phyloP scores from a whole-genome alignment of 2,113 vertebrate genomes.

The Nipponia nippon region DNA sequence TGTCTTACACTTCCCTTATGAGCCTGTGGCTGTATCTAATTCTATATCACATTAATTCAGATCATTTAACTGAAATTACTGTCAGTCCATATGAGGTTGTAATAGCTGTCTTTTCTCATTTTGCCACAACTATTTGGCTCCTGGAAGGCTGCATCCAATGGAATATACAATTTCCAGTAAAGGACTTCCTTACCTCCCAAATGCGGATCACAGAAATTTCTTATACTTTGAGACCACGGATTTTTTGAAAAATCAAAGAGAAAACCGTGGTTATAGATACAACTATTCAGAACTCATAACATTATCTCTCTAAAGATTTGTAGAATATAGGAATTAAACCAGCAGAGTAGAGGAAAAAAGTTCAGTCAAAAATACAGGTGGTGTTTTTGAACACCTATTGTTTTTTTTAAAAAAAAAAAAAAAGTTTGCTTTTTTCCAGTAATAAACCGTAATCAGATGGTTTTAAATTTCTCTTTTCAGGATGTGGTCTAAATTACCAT shows the following conservation, averaged over 20 bases:
- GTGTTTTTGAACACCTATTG: neutral
- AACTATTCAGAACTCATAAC: neutral
- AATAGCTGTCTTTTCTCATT: neutral
- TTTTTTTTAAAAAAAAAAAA: too few relatives aligned
- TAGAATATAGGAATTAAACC: neutral
- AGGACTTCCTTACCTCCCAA: neutral
- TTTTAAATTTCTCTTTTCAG: conserved; percentile 69
- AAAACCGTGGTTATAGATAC: neutral
- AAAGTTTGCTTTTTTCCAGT: neutral
- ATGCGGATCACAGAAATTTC: neutral
- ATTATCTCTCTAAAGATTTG: neutral
- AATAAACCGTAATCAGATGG: neutral
- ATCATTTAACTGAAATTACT: neutral
- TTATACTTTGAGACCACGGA: neutral
- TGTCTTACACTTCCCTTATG: neutral
- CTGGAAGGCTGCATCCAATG: neutral
- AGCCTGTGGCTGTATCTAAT: neutral
- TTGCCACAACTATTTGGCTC: neutral
- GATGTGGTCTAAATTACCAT: conserved; percentile 96
- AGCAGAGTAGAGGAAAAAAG: neutral
- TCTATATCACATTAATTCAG: neutral
- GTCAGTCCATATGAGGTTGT: neutral
- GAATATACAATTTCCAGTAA: neutral
- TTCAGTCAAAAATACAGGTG: neutral
- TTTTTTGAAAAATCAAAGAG: neutral